Conservation (phyloP, 2,113 vertebrate genomes). For the Hiodon alosoides region DNA sequence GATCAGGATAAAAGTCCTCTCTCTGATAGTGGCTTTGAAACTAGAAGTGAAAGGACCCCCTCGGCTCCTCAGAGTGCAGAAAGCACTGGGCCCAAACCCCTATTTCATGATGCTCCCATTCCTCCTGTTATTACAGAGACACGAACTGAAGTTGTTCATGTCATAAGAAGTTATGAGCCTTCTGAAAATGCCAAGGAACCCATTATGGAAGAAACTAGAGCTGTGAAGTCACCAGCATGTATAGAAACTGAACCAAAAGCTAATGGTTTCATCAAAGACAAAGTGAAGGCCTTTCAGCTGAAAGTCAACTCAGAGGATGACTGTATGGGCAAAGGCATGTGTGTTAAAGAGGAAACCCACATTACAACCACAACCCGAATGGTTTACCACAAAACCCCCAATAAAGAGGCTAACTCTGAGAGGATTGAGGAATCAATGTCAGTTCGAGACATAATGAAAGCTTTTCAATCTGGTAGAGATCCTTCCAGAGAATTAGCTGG, state of each 20-base stretch:
- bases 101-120: constrained; percentile 92
- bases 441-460: constrained; percentile 98
- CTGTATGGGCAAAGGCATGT: constrained; percentile 79
- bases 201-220: constrained; percentile 64
- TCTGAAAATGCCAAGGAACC: constrained; percentile 72
- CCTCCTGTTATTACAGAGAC: constrained; percentile 91
- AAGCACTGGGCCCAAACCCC: constrained; percentile 91
- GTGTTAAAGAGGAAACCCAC: constrained; percentile 95
- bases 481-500: constrained; percentile 94
- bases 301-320: constrained; percentile 81
- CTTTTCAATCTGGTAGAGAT: constrained; percentile 94
- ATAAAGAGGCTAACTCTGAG: constrained; percentile 72
- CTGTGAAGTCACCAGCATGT: constrained; percentile 55
- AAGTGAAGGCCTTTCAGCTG: constrained; percentile 79
- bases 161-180: constrained; percentile 85
- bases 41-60: constrained; percentile 94
- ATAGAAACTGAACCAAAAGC: constrained; percentile 72
- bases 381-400: constrained; percentile 89
- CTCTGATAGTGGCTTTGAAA: constrained; percentile 98
- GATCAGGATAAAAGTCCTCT: constrained; percentile 98
- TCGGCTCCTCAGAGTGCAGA: constrained; percentile 97
- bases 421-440: constrained; percentile 94
- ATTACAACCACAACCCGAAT: constrained; percentile 92
- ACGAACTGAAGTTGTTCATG: constrained; percentile 86
- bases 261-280: constrained; percentile 72